A percentile compares a stretch with the other conserved stretches of the same genome.
Conservation (phyloP, 2,113 vertebrate species). For the Cathartes aura region DNA sequence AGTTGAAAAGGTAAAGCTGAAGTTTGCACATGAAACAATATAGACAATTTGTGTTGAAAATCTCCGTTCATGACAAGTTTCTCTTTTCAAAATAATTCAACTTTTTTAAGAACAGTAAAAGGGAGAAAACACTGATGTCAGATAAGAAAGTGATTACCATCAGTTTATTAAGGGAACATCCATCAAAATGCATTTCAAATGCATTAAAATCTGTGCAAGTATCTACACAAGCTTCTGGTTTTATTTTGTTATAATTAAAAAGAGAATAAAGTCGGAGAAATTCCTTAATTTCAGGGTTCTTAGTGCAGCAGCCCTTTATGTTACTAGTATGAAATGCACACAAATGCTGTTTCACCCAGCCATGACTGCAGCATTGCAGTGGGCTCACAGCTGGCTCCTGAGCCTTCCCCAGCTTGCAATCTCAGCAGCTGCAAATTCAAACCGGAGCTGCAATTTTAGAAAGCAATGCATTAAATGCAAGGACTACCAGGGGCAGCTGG, state of each 20-base stretch:
- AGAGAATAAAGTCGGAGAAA: neutral
- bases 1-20: slow-evolving; percentile 45
- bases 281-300: neutral
- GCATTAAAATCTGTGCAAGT: neutral
- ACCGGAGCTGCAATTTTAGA: neutral
- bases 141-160: neutral
- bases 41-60: neutral
- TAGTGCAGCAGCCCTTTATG: neutral
- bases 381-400: neutral
- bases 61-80: neutral
- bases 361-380: neutral
- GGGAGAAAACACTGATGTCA: neutral
- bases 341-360: neutral
- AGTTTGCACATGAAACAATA: slow-evolving; percentile 24
- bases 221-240: neutral
- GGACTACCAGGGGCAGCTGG: neutral
- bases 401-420: neutral
- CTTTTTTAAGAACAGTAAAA: neutral
- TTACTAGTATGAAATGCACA: neutral
- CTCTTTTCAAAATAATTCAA: neutral
- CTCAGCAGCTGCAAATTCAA: neutral
- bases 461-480: neutral
- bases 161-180: neutral
- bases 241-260: neutral
- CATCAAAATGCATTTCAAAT: neutral